Evolutionary conservation across 2,113 vertebrate genomes (phyloP).

Genomic region (Tauraco erythrolophus): DNA sequence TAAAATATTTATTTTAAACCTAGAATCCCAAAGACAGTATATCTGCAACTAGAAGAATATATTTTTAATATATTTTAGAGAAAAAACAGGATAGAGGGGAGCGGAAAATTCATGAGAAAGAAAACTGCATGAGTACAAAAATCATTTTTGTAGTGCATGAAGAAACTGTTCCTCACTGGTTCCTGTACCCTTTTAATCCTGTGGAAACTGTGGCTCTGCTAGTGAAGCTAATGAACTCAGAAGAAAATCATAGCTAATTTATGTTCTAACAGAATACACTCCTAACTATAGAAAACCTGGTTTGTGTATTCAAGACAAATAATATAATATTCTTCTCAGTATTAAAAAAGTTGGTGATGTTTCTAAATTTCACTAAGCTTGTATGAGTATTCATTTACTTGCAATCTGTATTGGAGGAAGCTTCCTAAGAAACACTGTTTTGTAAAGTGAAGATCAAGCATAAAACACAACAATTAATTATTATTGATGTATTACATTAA

Average conservation of each 20-base stretch:
- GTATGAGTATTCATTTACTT: neutral
- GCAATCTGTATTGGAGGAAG: neutral
- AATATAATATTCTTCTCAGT: neutral
- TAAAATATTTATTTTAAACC: neutral
- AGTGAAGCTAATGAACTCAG: no score
- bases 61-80: neutral
- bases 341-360: neutral
- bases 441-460: neutral
- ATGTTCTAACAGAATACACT: neutral
- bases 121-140: neutral
- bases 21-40: neutral
- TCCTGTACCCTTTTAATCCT: neutral
- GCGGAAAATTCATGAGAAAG: neutral
- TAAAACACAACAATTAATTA: neutral
- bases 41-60: neutral
- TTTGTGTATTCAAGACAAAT: neutral
- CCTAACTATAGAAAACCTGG: neutral
- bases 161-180: neutral
- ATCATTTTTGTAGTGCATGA: neutral
- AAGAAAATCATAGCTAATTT: neutral
- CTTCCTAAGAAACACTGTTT: neutral
- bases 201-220: neutral
- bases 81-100: neutral
- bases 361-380: neutral
- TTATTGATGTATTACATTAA: neutral